Conservation (phyloP, 2,888 invertebrate species). For the Cylindroiulus punctatus region DNA sequence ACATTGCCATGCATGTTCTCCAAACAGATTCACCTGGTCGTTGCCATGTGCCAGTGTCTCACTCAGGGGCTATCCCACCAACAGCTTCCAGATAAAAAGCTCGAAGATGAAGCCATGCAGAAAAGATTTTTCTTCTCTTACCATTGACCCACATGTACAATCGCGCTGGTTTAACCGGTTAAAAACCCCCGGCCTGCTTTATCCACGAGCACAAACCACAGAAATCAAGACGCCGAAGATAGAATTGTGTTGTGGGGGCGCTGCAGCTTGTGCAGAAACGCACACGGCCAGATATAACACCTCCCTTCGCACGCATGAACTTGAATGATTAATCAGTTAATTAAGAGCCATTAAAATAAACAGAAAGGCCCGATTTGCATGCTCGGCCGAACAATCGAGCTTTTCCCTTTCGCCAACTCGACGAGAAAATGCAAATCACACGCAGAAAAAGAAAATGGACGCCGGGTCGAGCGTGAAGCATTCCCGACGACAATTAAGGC, state of each 20-base stretch:
- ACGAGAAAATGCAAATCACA: slow-evolving; percentile 15
- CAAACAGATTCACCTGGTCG: slow-evolving; percentile 2
- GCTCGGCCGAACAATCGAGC: neutral
- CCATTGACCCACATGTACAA: slow-evolving; percentile 29
- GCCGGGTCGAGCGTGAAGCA: slow-evolving; percentile 22
- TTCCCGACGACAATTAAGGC: slow-evolving; percentile 23
- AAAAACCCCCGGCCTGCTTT: slow-evolving; percentile 31
- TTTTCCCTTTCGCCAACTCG: neutral
- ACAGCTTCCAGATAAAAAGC: neutral
- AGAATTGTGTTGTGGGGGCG: neutral
- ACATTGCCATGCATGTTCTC: neutral
- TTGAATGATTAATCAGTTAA: slow-evolving; percentile 42
- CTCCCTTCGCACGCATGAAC: slow-evolving; percentile 17
- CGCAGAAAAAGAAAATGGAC: neutral
- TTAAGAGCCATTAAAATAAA: slow-evolving; percentile 23
- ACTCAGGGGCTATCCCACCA: slow-evolving; percentile 34
- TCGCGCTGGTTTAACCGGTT: slow-evolving; percentile 16
- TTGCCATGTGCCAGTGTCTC: slow-evolving; percentile 24
- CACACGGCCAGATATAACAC: neutral
- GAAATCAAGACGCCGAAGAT: neutral
- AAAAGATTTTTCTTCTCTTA: slow-evolving; percentile 20
- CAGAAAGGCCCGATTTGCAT: slow-evolving; percentile 26
- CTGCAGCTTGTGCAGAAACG: neutral
- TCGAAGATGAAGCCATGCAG: slow-evolving; percentile 15
- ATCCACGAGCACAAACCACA: slow-evolving; percentile 23